A percentile compares a stretch with the other conserved stretches of the same genome.
Conservation (phyloP, 2,797 vertebrate species). For the Furcifer pardalis region DNA sequence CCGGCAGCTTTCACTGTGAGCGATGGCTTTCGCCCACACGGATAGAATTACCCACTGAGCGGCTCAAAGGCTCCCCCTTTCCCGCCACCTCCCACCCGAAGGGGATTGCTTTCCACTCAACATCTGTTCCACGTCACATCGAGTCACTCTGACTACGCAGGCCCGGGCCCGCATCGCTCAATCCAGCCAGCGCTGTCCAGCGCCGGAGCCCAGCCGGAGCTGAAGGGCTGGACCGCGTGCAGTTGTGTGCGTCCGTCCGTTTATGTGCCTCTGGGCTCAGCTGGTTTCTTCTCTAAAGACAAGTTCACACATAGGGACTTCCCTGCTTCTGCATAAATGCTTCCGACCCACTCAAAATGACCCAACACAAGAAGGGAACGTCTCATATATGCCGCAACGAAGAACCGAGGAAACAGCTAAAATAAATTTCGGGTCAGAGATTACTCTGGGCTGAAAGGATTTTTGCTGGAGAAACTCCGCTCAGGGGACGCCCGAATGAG, state of each 20-base stretch:
- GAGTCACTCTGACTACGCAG: not conserved
- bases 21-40: not conserved
- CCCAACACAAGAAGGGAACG: no score
- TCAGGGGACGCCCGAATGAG: no score
- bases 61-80: not conserved
- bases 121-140: constrained; percentile 67
- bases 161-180: not conserved
- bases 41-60: constrained; percentile 38
- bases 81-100: constrained; percentile 9
- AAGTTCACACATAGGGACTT: not conserved
- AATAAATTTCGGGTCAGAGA: no score
- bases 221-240: not conserved
- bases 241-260: not conserved
- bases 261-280: constrained; percentile 1
- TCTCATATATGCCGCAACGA: not conserved
- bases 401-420: no score
- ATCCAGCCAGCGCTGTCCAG: accelerated
- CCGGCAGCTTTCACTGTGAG: constrained; percentile 47
- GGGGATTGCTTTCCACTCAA: constrained; percentile 40
- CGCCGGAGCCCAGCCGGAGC: not conserved
- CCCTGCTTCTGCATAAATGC: not conserved
- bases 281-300: not conserved
- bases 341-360: no score
- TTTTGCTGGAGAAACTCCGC: no score
- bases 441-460: no score